Evolutionary conservation across 2,888 invertebrate species (phyloP), one percentile per base, ranked within the genome.

Genomic region (Pemphredon lugubris): DNA sequence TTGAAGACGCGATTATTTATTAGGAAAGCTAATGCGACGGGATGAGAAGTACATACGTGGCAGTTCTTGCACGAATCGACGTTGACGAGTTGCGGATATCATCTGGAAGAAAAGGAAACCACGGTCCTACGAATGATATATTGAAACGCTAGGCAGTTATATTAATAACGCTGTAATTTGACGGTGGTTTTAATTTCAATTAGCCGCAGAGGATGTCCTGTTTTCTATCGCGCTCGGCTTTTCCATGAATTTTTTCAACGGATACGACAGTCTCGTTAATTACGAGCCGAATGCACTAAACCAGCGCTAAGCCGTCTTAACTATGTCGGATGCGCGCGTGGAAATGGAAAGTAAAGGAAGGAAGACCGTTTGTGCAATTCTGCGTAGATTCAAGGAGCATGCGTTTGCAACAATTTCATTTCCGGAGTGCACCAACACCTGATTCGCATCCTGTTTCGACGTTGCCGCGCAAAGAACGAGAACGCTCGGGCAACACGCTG

Each of bases 291-390:
- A 73, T 57, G 61, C 61, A 70, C 61, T 60, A 42, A 67, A 39
- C 58, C 39, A 58, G 61, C n/a, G n/a, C n/a, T n/a, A n/a, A n/a
- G n/a, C 57, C 58, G 75, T 57, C 63, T 75, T 77, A 77, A 78
- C 75, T 77, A 75, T 79, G 80, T 82, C 79, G 81, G 81, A 82
- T 80, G 74, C 78, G 73, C 72, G 73, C 73, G 75, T 83, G 75
- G 80, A 87, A 85, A 85, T 86, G 83, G 86, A 87, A 87, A 87
- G 87, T 85, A 74, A 74, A 75, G 83, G 83, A 85, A 86, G 82
- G 83, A 85, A 86, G 82, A 71, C 32, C 59, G 45, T 75, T 83
- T 84, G 81, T 65, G 80, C 73, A 83, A 85, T 72, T 80, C 69
- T 72, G 58, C 55, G 77, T 40, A 73, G 68, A 67, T 70, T 45